Evolutionary conservation across 2,888 invertebrate genomes (phyloP).

Genomic region (Linyphia triangularis): DNA sequence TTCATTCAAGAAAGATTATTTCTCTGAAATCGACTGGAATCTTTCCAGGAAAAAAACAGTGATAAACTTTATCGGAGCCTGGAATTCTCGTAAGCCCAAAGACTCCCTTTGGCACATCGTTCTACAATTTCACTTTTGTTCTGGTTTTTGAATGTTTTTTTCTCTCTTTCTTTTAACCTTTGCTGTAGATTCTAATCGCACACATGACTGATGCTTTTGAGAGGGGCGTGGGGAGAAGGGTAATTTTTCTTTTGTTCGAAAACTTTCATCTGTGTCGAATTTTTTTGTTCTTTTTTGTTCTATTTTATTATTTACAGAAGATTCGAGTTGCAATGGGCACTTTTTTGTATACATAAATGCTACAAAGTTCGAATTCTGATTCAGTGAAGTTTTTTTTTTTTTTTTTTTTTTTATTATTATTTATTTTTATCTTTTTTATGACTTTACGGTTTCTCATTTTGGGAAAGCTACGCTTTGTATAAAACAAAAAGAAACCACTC

Average conservation of each 20-base stretch:
- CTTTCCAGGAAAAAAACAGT: constrained; percentile 51
- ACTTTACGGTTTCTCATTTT: background rate
- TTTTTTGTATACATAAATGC: constrained; percentile 40
- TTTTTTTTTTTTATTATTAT: constrained; percentile 2
- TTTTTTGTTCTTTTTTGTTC: constrained; percentile 6
- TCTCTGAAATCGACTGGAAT: constrained; percentile 46
- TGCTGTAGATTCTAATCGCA: constrained; percentile 65
- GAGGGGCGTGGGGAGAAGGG: background rate
- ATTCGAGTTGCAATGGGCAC: constrained; percentile 2
- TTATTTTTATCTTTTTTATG: constrained; percentile 8
- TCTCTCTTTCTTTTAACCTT: constrained; percentile 38
- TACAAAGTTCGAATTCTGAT: constrained; percentile 28
- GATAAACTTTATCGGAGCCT: constrained; percentile 64
- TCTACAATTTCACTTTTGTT: constrained; percentile 64
- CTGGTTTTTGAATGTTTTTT: background rate
- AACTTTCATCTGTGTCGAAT: constrained; percentile 54
- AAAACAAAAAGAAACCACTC: too few species aligned
- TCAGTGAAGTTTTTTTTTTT: constrained; percentile 18
- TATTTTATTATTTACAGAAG: constrained; percentile 16
- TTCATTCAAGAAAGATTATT: constrained; percentile 57
- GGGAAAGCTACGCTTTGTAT: background rate
- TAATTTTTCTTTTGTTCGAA: constrained; percentile 69
- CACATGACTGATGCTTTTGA: constrained; percentile 66
- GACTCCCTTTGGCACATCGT: constrained; percentile 50
- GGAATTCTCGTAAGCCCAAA: constrained; percentile 9